Conservation (phyloP, 2,113 vertebrate species). For the Rhinopomastus cyanomelas region DNA sequence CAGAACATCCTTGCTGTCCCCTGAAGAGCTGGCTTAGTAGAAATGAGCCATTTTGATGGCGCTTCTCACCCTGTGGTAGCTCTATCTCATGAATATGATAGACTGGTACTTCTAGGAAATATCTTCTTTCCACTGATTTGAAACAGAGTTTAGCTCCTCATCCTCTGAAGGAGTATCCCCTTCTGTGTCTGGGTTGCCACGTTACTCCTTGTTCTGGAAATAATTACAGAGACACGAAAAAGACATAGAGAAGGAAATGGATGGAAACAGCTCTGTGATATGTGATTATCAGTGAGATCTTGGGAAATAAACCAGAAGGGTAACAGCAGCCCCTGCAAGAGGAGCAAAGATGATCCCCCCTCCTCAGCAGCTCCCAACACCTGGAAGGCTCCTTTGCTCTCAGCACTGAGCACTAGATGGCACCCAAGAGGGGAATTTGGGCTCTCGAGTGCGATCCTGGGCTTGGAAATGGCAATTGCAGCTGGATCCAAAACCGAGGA, state of each 20-base stretch:
- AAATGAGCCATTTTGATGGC: background rate
- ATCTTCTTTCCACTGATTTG: background rate
- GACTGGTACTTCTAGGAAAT: background rate
- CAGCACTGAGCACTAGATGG: slow-evolving; percentile 31
- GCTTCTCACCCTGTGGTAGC: background rate
- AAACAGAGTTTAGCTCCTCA: background rate
- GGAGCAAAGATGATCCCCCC: background rate
- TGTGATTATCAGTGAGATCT: background rate
- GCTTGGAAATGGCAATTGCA: background rate
- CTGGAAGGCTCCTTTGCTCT: background rate
- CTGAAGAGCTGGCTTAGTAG: background rate
- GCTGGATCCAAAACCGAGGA: background rate
- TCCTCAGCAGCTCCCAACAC: background rate
- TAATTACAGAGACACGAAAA: background rate
- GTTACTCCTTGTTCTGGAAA: background rate
- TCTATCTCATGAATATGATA: background rate
- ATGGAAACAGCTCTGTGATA: background rate
- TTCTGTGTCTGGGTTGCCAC: background rate
- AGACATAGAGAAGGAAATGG: background rate
- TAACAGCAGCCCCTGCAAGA: background rate
- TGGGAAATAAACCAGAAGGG: background rate
- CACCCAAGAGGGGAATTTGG: background rate
- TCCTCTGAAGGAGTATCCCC: background rate
- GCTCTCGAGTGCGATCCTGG: background rate
- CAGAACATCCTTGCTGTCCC: background rate